Percentiles rank a stretch among this genome's conserved stretches.
phyloP scores from a whole-genome alignment of 2,113 vertebrate species.

The Coptodon bakossiorum region DNA sequence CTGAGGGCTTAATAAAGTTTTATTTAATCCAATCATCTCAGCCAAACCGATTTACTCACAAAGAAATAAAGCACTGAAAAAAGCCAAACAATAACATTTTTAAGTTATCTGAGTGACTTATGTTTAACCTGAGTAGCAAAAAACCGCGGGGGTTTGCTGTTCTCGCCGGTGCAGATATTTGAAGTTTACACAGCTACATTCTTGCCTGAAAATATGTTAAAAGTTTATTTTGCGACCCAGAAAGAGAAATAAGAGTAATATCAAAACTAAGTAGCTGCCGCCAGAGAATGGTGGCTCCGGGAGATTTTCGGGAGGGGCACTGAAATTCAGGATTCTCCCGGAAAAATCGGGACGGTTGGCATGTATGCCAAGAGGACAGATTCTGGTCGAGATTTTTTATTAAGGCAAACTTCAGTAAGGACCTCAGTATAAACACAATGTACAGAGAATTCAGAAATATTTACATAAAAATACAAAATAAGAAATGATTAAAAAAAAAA shows the following conservation, averaged over 20 bases:
- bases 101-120: accelerated
- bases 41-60: accelerated
- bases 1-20: not conserved
- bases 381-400: not conserved
- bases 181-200: not conserved
- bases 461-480: not conserved
- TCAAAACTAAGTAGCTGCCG: not conserved
- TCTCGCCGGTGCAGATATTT: not conserved
- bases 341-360: not conserved
- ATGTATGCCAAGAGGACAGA: not conserved
- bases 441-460: not conserved
- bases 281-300: not conserved
- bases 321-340: accelerated
- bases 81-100: not conserved
- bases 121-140: not conserved
- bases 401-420: not conserved
- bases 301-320: not conserved
- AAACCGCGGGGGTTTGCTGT: not conserved
- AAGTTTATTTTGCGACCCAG: accelerated
- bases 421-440: not conserved
- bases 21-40: not conserved
- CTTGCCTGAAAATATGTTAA: not conserved
- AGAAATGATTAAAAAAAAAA: not conserved
- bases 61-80: not conserved
- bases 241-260: accelerated